A percentile compares a stretch with the other conserved stretches of the same genome.
Conservation (phyloP, 1,140 invertebrate species). For the Danaus plexippus region DNA sequence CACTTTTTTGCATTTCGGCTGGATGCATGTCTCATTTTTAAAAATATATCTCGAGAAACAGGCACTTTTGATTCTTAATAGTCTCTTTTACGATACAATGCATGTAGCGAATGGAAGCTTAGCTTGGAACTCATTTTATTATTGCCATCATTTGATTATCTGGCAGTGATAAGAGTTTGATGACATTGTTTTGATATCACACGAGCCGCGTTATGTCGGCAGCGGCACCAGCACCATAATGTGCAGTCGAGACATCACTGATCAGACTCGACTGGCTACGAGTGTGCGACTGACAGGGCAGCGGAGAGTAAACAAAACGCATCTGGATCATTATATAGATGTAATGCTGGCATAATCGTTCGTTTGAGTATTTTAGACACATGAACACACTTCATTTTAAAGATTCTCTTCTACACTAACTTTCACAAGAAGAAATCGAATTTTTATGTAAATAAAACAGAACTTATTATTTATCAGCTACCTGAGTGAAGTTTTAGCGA, state of each 20-base stretch:
- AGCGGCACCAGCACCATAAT: constrained; percentile 47
- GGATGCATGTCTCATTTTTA: constrained; percentile 72
- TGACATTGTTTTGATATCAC: constrained; percentile 54
- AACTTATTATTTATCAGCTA: too few relatives aligned
- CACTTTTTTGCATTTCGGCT: constrained; percentile 79
- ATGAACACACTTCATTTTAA: too few relatives aligned
- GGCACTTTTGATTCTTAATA: constrained; percentile 36
- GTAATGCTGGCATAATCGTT: too few relatives aligned
- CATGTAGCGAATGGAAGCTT: constrained; percentile 24
- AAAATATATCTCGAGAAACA: constrained; percentile 42
- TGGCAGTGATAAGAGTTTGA: constrained; percentile 37
- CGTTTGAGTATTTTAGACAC: too few relatives aligned
- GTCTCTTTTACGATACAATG: constrained; percentile 26
- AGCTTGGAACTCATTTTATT: constrained; percentile 30
- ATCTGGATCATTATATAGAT: constrained; percentile 9
- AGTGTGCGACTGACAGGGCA: constrained; percentile 26
- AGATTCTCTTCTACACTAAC: too few relatives aligned
- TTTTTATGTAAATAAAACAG: too few relatives aligned
- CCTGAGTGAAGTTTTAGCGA: too few relatives aligned
- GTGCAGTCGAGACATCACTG: constrained; percentile 20
- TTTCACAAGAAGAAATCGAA: too few relatives aligned
- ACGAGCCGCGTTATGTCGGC: constrained; percentile 36
- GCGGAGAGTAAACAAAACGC: constrained; percentile 31
- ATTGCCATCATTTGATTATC: constrained; percentile 43
- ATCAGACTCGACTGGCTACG: constrained; percentile 11